A percentile compares a stretch with the other conserved stretches of the same genome.
These are phyloP conservation scores for Frankliniella intonsa DNA, from an alignment of 2,888 invertebrate species.

Conservation along the genomic window DNA sequence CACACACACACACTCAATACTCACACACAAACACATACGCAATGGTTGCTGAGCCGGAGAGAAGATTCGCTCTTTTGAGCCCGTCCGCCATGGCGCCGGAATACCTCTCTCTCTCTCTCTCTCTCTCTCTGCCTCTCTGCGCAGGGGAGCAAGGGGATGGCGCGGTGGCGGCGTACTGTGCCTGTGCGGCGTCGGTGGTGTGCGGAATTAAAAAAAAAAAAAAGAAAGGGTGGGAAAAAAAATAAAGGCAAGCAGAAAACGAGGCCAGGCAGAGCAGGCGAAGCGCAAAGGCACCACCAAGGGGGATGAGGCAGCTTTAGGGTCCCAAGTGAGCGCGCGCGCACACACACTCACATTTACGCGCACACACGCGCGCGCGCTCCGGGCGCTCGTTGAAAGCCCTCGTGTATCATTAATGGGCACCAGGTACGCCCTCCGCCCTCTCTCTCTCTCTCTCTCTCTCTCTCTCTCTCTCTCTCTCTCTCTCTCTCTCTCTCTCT, in stretches of 20 bases:
- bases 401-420: slow-evolving; percentile 26
- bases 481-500: too few species aligned
- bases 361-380: not conserved
- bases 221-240: not conserved
- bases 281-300: not conserved
- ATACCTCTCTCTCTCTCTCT: not conserved
- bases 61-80: not conserved
- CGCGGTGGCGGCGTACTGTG: not conserved
- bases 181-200: not conserved
- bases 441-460: not conserved
- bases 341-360: not conserved
- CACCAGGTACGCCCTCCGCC: not conserved
- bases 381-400: not conserved
- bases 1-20: too few species aligned
- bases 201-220: not conserved
- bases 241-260: not conserved
- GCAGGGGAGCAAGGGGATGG: too few species aligned
- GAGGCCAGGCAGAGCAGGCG: not conserved
- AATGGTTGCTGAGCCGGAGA: too few species aligned
- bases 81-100: not conserved
- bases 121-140: not conserved
- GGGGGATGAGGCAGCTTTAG: not conserved
- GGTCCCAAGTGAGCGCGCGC: slow-evolving; percentile 12
- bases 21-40: too few species aligned
- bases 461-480: not conserved